Percentiles rank a stretch among this genome's conserved stretches.
These are phyloP conservation scores for Pristionchus pacificus DNA, from an alignment of 1,140 invertebrate genomes.

Conservation along the genomic window DNA sequence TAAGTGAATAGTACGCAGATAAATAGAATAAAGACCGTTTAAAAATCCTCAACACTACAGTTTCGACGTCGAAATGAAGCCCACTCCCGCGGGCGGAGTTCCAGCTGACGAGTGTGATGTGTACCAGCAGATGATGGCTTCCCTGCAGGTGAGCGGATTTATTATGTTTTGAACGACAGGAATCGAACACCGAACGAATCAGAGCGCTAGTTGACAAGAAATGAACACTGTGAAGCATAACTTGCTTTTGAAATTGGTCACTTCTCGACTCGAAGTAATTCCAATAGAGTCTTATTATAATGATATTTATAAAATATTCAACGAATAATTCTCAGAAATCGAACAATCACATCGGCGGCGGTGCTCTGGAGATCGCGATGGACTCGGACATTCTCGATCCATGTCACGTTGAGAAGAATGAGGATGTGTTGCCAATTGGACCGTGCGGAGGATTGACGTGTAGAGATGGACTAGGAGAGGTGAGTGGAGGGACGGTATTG, in stretches of 20 bases:
- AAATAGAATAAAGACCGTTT: too few relatives aligned
- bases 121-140: not conserved
- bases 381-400: constrained; percentile 53
- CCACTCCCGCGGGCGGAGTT: not conserved
- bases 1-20: not conserved
- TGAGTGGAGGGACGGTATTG: constrained; percentile 20
- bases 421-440: constrained; percentile 38
- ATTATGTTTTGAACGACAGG: too few relatives aligned
- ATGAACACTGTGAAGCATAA: too few relatives aligned
- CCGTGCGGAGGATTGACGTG: constrained; percentile 50
- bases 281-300: too few relatives aligned
- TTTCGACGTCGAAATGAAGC: not conserved
- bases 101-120: not conserved
- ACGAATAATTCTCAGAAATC: not conserved
- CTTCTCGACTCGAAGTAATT: too few relatives aligned
- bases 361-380: constrained; percentile 44
- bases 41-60: too few relatives aligned
- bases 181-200: too few relatives aligned
- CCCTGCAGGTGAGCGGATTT: not conserved
- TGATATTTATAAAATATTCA: too few relatives aligned
- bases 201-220: too few relatives aligned
- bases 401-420: constrained; percentile 28
- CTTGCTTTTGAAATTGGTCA: too few relatives aligned
- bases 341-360: constrained; percentile 44
- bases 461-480: constrained; percentile 41